These are phyloP conservation scores for Pangasius mekongensis DNA, from an alignment of 2,797 vertebrate species.

Conservation along the genomic window DNA sequence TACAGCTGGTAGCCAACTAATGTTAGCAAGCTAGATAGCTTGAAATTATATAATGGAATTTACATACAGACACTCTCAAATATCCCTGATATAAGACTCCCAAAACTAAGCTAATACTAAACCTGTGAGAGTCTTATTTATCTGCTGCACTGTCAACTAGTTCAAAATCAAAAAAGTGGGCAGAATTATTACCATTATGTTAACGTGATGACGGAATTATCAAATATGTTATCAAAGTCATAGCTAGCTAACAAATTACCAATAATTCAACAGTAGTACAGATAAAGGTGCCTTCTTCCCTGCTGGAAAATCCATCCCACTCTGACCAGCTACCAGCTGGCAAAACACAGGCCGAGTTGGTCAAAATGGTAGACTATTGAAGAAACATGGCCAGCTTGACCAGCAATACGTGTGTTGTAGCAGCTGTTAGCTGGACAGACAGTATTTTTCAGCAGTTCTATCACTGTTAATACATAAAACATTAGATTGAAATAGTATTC, in stretches of 20 bases:
- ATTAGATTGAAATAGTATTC: not conserved
- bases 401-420: not conserved
- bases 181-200: not conserved
- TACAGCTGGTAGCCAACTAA: not conserved
- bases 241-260: not conserved
- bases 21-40: not conserved
- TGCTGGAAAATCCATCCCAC: not conserved
- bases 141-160: not conserved
- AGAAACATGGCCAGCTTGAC: not conserved
- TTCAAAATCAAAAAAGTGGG: not conserved
- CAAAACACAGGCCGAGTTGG: not conserved
- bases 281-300: not conserved
- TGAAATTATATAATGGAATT: not conserved
- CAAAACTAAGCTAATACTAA: not conserved
- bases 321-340: not conserved
- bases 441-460: not conserved
- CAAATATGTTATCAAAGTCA: not conserved
- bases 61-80: not conserved
- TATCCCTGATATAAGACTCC: not conserved
- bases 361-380: not conserved
- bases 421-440: not conserved
- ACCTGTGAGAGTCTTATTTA: not conserved
- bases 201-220: not conserved
- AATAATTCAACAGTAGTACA: not conserved
- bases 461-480: not conserved